Percentiles rank a stretch among this genome's conserved stretches.
Evolutionary conservation across 2,113 vertebrate species (phyloP).

Genomic region (Piprites chloris): DNA sequence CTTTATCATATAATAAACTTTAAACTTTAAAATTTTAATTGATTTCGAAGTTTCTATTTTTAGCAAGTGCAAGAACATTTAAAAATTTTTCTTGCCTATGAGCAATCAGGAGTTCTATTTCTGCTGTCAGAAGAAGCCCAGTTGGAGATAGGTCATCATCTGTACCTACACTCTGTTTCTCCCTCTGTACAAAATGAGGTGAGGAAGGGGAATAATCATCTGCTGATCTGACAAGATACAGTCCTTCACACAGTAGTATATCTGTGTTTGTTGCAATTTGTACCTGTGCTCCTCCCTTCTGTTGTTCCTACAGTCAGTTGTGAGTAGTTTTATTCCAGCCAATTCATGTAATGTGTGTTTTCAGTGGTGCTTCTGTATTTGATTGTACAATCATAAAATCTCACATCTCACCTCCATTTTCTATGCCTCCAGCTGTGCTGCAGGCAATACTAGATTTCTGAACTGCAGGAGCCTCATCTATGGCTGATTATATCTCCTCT

Average conservation of each 20-base stretch:
- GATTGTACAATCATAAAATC: neutral
- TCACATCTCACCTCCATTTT: neutral
- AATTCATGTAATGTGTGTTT: neutral
- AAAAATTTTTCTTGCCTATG: neutral
- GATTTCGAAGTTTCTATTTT: too few relatives aligned
- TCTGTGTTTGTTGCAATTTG: neutral
- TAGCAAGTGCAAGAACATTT: neutral
- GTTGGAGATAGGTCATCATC: neutral
- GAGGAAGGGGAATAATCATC: neutral
- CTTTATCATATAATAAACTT: too few relatives aligned
- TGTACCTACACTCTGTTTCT: neutral
- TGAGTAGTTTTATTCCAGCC: neutral
- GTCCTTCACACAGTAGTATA: neutral
- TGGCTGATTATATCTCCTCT: neutral
- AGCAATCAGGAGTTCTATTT: neutral
- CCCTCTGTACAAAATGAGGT: neutral
- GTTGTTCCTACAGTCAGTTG: neutral
- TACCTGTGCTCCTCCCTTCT: neutral
- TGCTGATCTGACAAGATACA: neutral
- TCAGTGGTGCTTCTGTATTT: neutral
- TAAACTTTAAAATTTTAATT: too few relatives aligned
- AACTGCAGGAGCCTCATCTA: neutral
- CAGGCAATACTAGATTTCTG: neutral
- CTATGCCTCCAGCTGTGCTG: neutral
- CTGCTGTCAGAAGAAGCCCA: neutral